phyloP scores from a whole-genome alignment of 2,797 vertebrate genomes.

The Nannoperca obscura region DNA sequence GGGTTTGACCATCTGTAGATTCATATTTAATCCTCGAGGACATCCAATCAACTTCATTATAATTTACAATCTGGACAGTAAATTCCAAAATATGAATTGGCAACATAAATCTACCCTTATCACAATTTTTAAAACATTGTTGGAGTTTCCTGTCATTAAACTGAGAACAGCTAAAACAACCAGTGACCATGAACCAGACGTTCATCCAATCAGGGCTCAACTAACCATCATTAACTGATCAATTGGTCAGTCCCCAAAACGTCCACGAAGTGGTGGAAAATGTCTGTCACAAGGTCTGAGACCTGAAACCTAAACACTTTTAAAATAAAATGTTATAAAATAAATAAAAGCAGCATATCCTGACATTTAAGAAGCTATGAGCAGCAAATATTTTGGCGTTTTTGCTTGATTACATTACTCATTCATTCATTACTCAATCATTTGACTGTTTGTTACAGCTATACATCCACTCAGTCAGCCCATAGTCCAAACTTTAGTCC shows the following conservation, averaged over 20 bases:
- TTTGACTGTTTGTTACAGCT: not conserved
- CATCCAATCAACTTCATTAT: slow-evolving; percentile 12
- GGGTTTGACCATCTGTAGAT: slow-evolving; percentile 45
- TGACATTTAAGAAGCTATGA: not conserved
- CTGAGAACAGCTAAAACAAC: slow-evolving; percentile 4
- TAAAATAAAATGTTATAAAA: not conserved
- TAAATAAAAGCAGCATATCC: not conserved
- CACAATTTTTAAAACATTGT: not conserved
- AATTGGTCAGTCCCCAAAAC: not conserved
- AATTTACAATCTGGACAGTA: slow-evolving; percentile 7
- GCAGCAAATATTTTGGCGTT: not conserved
- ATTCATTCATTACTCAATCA: not conserved
- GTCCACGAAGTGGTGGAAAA: not conserved
- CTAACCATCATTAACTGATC: not conserved
- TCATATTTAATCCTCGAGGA: slow-evolving; percentile 21
- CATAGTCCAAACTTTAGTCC: not conserved
- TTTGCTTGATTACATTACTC: not conserved
- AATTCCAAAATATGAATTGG: slow-evolving; percentile 6
- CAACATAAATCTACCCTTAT: not conserved
- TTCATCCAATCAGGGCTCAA: not conserved
- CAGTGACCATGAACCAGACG: not conserved
- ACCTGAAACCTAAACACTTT: not conserved
- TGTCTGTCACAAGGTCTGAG: not conserved
- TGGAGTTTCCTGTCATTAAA: not conserved
- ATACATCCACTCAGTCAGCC: not conserved